These are phyloP conservation scores for Mesocricetus auratus DNA, from an alignment of 2,113 vertebrate species.

Conservation along the genomic window DNA sequence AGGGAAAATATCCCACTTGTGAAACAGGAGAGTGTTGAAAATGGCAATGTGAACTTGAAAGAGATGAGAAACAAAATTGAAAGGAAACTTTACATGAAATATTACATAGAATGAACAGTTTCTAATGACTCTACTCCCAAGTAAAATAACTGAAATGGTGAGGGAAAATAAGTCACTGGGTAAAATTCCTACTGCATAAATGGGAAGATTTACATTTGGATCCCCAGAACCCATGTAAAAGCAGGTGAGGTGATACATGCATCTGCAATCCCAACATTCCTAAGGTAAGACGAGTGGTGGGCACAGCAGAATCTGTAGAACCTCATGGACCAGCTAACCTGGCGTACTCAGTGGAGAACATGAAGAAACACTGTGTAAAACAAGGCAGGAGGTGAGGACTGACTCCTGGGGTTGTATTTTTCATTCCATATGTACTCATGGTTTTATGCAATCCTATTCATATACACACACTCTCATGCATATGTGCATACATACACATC, in stretches of 20 bases:
- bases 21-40: constrained; percentile 21
- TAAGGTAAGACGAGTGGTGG: no score
- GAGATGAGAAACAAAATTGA: constrained; percentile 7
- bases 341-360: background rate
- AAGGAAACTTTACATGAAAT: background rate
- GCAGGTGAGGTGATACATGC: no score
- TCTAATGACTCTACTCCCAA: background rate
- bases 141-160: background rate
- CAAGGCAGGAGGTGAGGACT: background rate
- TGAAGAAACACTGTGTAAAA: background rate
- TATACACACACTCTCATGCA: background rate
- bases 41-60: background rate
- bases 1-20: background rate
- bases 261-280: background rate
- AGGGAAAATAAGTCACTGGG: background rate
- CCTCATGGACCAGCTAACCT: background rate
- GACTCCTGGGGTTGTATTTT: no score
- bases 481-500: background rate
- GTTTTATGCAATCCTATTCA: background rate
- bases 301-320: no score
- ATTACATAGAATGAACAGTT: background rate
- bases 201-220: no score
- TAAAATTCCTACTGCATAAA: background rate
- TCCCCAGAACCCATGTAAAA: background rate
- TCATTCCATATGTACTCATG: background rate